phyloP scores from a whole-genome alignment of 1,140 invertebrate species.

The Euwallacea fornicatus region DNA sequence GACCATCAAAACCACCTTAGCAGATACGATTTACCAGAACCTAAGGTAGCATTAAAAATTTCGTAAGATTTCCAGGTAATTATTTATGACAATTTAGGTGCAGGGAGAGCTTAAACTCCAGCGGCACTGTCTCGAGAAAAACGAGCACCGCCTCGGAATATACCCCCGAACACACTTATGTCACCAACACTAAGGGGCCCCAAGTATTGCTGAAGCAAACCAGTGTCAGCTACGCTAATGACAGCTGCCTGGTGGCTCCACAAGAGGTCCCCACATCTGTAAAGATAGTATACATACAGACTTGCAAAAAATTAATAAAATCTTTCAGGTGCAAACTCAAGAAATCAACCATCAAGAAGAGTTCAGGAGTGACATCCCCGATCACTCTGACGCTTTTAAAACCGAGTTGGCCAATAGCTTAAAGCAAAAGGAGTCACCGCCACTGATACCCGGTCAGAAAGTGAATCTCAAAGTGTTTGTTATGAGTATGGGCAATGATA shows the following conservation, averaged over 20 bases:
- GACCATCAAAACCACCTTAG: slow-evolving; percentile 46
- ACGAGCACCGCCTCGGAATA: slow-evolving; percentile 60
- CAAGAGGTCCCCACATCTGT: slow-evolving; percentile 13
- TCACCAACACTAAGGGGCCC: slow-evolving; percentile 35
- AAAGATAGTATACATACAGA: background rate
- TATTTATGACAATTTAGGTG: slow-evolving; percentile 29
- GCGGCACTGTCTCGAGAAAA: slow-evolving; percentile 57
- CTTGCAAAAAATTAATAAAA: too few species aligned
- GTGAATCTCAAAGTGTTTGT: slow-evolving; percentile 49
- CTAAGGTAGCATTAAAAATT: slow-evolving; percentile 30
- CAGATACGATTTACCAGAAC: slow-evolving; percentile 49
- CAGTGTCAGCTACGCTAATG: slow-evolving; percentile 40
- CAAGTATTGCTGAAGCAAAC: slow-evolving; percentile 35
- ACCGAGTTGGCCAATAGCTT: slow-evolving; percentile 45
- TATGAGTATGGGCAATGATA: slow-evolving; percentile 38
- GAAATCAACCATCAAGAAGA: background rate
- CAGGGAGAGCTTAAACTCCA: slow-evolving; percentile 56
- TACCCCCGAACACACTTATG: slow-evolving; percentile 57
- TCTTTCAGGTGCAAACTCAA: background rate
- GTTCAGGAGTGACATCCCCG: slow-evolving; percentile 16
- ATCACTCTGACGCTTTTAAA: slow-evolving; percentile 42
- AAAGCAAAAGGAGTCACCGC: slow-evolving; percentile 41
- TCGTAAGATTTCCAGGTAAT: background rate
- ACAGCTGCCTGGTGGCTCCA: slow-evolving; percentile 33
- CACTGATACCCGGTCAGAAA: slow-evolving; percentile 47